Evolutionary conservation across 2,113 vertebrate species (phyloP).

Genomic region (Hyperopisus bebe): DNA sequence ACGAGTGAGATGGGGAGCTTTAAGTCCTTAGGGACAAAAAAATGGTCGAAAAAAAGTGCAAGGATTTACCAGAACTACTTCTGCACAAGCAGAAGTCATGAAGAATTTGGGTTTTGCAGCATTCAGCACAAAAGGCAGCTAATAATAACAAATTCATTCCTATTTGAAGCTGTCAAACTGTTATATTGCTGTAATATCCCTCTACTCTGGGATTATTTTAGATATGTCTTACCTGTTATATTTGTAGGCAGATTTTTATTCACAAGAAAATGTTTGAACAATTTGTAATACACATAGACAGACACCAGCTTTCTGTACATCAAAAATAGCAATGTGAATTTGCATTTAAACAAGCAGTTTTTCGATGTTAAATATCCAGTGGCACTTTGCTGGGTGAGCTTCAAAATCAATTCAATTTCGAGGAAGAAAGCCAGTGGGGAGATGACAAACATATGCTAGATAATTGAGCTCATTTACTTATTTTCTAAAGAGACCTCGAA

Average conservation of each 20-base stretch:
- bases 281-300: background rate
- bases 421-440: slow-evolving; percentile 18
- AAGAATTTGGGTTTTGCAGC: background rate
- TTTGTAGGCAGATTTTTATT: background rate
- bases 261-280: background rate
- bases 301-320: background rate
- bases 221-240: background rate
- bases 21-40: background rate
- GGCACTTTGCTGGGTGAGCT: slow-evolving; percentile 1
- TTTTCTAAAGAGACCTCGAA: slow-evolving; percentile 16
- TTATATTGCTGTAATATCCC: background rate
- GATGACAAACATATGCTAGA: slow-evolving; percentile 1
- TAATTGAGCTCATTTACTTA: slow-evolving; percentile 15
- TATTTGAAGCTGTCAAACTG: slow-evolving; percentile 1
- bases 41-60: no score
- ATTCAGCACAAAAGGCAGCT: slow-evolving; percentile 7
- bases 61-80: background rate
- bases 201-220: background rate
- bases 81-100: background rate
- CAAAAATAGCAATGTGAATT: slow-evolving; percentile 12
- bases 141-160: background rate
- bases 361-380: slow-evolving; percentile 23
- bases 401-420: slow-evolving; percentile 13
- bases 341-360: slow-evolving; percentile 20
- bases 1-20: background rate